Evolutionary conservation across 2,888 invertebrate genomes (phyloP).

Genomic region (Hoplodrina ambigua): DNA sequence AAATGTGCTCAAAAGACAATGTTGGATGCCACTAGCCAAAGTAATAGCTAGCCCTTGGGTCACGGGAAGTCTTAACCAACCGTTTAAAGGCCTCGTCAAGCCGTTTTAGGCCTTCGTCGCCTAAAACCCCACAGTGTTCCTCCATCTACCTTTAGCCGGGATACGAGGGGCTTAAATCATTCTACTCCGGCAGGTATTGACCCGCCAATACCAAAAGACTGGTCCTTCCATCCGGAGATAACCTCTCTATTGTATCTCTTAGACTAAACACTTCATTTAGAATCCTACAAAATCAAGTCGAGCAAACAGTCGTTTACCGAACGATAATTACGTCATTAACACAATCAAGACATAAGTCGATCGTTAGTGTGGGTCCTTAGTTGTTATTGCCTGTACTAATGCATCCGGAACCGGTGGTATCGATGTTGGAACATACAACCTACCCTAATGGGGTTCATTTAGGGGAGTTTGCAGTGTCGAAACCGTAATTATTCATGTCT

Average conservation of each 20-base stretch:
- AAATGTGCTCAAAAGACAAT: too few relatives aligned
- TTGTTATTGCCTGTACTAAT: slow-evolving; percentile 14
- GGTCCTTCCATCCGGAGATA: too few relatives aligned
- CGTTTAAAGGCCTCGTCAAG: too few relatives aligned
- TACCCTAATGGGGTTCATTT: background rate
- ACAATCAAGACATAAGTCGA: slow-evolving; percentile 25
- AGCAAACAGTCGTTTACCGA: slow-evolving; percentile 9
- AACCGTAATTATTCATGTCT: background rate
- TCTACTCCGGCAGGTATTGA: too few relatives aligned
- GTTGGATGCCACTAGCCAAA: too few relatives aligned
- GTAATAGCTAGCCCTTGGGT: too few relatives aligned
- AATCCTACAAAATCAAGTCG: slow-evolving; percentile 1
- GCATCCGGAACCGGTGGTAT: background rate
- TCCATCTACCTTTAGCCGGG: too few relatives aligned
- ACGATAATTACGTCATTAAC: slow-evolving; percentile 19
- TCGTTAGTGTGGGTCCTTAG: slow-evolving; percentile 7
- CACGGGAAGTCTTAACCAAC: too few relatives aligned
- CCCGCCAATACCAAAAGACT: too few relatives aligned
- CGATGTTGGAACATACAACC: slow-evolving; percentile 2
- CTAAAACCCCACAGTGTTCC: too few relatives aligned
- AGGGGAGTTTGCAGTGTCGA: background rate
- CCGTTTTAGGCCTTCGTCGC: too few relatives aligned
- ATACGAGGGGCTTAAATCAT: too few relatives aligned
- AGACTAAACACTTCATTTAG: background rate
- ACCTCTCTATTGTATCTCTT: background rate